These are phyloP conservation scores for Proterorhinus semilunaris DNA, from an alignment of 2,113 vertebrate genomes.

Conservation along the genomic window DNA sequence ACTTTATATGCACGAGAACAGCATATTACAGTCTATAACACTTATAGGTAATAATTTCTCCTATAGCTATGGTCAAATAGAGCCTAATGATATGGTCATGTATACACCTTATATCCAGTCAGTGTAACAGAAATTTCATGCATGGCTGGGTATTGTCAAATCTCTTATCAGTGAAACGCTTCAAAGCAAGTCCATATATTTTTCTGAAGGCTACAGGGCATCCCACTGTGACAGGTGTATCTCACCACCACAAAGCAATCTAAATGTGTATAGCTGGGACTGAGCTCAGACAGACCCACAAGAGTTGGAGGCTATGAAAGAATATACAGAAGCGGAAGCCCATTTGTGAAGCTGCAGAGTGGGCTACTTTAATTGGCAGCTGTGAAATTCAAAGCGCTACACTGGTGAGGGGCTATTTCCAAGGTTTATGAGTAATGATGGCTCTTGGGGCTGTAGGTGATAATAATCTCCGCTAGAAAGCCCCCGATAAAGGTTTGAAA, in stretches of 20 bases:
- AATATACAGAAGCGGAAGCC: conserved; percentile 10
- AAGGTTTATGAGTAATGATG: conserved; percentile 25
- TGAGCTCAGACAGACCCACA: neutral
- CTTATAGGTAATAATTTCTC: too few relatives aligned
- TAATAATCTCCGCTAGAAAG: conserved; percentile 17
- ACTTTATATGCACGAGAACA: too few relatives aligned
- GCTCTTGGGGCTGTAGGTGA: conserved; percentile 13
- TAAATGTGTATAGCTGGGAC: too few relatives aligned
- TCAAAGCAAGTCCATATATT: neutral
- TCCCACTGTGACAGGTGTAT: neutral
- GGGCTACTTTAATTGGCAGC: conserved; percentile 47
- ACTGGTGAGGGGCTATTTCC: conserved; percentile 23
- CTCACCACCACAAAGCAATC: neutral
- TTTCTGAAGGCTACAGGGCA: neutral
- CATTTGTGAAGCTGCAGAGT: conserved; percentile 11
- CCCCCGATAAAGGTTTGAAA: neutral
- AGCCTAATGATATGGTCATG: neutral
- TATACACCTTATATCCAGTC: neutral
- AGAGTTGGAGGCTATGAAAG: conserved; percentile 1
- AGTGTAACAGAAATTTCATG: neutral
- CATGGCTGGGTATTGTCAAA: neutral
- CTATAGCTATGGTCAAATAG: neutral
- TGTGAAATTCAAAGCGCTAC: conserved; percentile 32
- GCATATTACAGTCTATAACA: too few relatives aligned
- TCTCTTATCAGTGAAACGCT: neutral